Conservation (phyloP, 2,888 invertebrate species). For the Deroplatys truncata region DNA sequence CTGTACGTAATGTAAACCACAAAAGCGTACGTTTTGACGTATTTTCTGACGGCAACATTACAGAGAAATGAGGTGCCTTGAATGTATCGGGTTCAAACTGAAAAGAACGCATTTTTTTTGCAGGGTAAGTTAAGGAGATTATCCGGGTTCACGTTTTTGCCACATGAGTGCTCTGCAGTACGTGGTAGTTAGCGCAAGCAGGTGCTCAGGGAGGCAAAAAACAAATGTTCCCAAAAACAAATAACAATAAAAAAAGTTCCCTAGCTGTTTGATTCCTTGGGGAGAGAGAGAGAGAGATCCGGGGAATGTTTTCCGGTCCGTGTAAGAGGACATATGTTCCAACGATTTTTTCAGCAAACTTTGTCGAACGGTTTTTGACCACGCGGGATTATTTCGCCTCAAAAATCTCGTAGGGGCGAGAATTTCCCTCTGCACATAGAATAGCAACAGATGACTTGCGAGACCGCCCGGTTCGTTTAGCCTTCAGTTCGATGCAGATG, state of each 20-base stretch:
- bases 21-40: no score
- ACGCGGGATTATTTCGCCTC: neutral
- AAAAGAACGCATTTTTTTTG: neutral
- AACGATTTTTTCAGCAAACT: neutral
- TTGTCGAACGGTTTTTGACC: neutral
- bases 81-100: neutral
- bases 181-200: neutral
- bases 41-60: no score
- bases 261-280: neutral
- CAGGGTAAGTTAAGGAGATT: neutral
- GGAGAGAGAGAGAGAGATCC: neutral
- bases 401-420: neutral
- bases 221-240: neutral
- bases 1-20: no score
- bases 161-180: neutral
- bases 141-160: neutral
- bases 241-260: neutral
- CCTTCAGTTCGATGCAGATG: neutral
- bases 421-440: neutral
- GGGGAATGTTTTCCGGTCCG: neutral
- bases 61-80: no score
- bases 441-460: neutral
- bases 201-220: neutral
- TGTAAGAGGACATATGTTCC: neutral
- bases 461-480: neutral